These are phyloP conservation scores for Eleutherodactylus coqui DNA, from an alignment of 2,797 vertebrate genomes.

Conservation along the genomic window DNA sequence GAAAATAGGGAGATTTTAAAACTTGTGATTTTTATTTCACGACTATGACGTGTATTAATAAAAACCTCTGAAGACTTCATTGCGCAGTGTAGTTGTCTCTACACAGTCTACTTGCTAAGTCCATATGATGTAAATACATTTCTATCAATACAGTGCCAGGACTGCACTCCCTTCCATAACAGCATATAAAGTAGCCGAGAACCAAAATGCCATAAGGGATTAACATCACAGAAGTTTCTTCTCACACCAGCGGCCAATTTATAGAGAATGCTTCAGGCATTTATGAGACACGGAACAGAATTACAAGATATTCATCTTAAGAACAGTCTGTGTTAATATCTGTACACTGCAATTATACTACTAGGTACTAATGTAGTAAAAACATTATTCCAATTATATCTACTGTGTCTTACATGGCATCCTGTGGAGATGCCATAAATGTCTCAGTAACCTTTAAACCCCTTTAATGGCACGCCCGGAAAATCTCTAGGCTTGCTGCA, in stretches of 20 bases:
- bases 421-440: too few species aligned
- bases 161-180: not conserved
- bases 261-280: not conserved
- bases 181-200: not conserved
- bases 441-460: too few species aligned
- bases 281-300: not conserved
- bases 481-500: too few species aligned
- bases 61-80: too few species aligned
- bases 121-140: not conserved
- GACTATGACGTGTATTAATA: too few species aligned
- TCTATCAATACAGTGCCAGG: not conserved
- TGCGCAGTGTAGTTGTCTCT: not conserved
- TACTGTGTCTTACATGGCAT: not conserved
- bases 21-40: too few species aligned
- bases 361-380: not conserved
- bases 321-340: not conserved
- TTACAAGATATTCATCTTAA: not conserved
- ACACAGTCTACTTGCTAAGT: not conserved
- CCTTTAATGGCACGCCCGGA: too few species aligned
- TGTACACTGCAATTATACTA: not conserved
- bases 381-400: too few species aligned
- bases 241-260: constrained; percentile 21
- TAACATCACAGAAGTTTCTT: not conserved
- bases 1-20: too few species aligned
- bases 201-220: not conserved